Evolutionary conservation across 2,888 invertebrate species (phyloP).

Genomic region (Apoda limacodes): DNA sequence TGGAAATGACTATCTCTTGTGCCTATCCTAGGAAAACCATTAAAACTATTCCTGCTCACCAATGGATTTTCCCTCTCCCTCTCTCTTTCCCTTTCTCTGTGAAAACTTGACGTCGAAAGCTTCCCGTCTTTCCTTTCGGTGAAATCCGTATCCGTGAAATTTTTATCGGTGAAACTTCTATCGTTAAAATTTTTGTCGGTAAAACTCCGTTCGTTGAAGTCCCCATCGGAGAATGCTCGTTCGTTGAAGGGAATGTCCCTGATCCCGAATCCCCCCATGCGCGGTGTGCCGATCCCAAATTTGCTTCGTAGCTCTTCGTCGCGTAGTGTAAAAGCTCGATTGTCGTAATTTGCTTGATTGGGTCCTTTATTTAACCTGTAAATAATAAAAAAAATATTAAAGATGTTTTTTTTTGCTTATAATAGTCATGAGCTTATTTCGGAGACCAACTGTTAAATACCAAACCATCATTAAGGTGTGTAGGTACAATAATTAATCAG

Average conservation of each 20-base stretch:
- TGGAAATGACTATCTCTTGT: constrained; percentile 54
- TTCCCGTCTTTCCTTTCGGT: constrained; percentile 55
- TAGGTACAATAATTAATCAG: no score
- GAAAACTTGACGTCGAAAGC: constrained; percentile 60
- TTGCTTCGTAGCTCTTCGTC: constrained; percentile 56
- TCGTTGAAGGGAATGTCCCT: constrained; percentile 57
- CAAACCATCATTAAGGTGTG: no score
- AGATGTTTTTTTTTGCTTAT: no score
- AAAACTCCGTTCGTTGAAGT: constrained; percentile 53
- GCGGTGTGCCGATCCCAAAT: constrained; percentile 54
- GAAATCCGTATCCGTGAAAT: constrained; percentile 34
- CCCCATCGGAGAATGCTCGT: constrained; percentile 50
- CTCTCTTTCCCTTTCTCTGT: constrained; percentile 33
- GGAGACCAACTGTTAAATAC: no score
- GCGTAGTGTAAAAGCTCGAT: constrained; percentile 51
- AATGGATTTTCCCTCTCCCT: constrained; percentile 56
- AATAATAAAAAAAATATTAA: no score
- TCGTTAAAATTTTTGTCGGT: constrained; percentile 47
- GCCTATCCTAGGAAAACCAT: constrained; percentile 56
- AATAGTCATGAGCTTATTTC: no score
- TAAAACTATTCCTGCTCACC: constrained; percentile 63
- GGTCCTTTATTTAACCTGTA: constrained; percentile 45
- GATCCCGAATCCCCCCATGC: constrained; percentile 64
- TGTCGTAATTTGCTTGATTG: constrained; percentile 53
- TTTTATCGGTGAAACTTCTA: constrained; percentile 39